Percentiles rank a stretch among this genome's conserved stretches.
Conservation (phyloP, 2,797 vertebrate genomes). For the Pseudochaenichthys georgianus region DNA sequence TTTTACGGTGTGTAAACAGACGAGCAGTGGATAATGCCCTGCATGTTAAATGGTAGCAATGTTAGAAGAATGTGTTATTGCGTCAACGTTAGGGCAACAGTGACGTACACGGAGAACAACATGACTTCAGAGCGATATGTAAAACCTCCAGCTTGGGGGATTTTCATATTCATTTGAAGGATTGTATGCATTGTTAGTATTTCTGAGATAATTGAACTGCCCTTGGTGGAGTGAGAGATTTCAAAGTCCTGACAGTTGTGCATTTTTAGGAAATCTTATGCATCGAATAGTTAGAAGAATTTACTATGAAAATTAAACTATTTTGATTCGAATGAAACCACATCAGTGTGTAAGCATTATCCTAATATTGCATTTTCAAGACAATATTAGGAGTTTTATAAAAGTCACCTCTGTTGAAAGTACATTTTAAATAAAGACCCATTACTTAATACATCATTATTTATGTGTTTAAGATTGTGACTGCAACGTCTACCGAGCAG, state of each 20-base stretch:
- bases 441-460: neutral
- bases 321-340: neutral
- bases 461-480: neutral
- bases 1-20: conserved; percentile 57
- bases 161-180: neutral
- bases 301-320: neutral
- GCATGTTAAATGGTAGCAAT: conserved; percentile 32
- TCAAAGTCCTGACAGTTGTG: neutral
- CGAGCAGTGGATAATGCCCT: neutral
- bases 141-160: neutral
- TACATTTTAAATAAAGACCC: neutral
- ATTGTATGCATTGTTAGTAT: neutral
- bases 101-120: neutral
- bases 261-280: neutral
- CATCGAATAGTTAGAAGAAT: neutral
- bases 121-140: neutral
- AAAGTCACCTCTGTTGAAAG: neutral
- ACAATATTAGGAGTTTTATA: too few relatives aligned
- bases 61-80: conserved; percentile 20
- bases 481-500: neutral
- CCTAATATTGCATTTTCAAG: accelerated
- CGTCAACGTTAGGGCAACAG: neutral
- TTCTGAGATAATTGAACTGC: neutral
- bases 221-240: neutral
- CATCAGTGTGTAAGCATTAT: accelerated